Conservation (phyloP, 2,888 invertebrate species). For the Teleiodes luculella region DNA sequence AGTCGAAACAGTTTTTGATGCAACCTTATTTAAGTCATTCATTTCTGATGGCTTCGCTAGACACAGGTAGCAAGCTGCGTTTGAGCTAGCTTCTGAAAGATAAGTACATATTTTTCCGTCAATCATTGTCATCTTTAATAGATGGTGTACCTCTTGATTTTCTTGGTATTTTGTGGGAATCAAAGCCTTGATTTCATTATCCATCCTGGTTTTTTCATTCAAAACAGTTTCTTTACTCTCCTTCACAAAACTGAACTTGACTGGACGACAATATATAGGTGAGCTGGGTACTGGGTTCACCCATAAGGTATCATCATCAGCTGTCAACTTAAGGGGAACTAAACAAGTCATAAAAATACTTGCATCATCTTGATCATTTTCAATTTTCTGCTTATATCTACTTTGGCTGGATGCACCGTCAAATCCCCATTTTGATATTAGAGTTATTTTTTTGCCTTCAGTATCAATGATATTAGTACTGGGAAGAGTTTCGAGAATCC, state of each 20-base stretch:
- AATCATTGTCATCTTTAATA: constrained; percentile 14
- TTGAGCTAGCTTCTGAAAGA: constrained; percentile 10
- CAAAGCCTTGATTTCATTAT: constrained; percentile 11
- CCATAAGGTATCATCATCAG: constrained; percentile 9
- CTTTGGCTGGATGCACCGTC: constrained; percentile 20
- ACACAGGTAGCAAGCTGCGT: constrained; percentile 12
- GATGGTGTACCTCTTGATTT: constrained; percentile 1
- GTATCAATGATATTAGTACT: too few relatives aligned
- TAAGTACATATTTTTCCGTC: constrained; percentile 15
- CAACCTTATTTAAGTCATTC: constrained; percentile 9
- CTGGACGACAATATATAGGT: constrained; percentile 15
- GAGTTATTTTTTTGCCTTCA: constrained; percentile 12
- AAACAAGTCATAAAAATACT: constrained; percentile 20
- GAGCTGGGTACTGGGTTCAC: constrained; percentile 19
- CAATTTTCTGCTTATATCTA: constrained; percentile 16
- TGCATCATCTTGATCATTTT: constrained; percentile 11
- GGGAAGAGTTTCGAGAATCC: constrained; percentile 15
- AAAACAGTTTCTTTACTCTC: constrained; percentile 14
- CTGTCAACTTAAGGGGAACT: constrained; percentile 15
- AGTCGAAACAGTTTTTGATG: neutral
- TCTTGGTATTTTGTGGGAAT: too few relatives aligned
- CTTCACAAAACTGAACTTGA: constrained; percentile 17
- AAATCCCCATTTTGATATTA: constrained; percentile 18
- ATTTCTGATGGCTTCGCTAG: constrained; percentile 16
- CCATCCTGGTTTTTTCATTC: constrained; percentile 7